Evolutionary conservation across 2,888 invertebrate genomes (phyloP).

Genomic region (Clistopyga incitator): DNA sequence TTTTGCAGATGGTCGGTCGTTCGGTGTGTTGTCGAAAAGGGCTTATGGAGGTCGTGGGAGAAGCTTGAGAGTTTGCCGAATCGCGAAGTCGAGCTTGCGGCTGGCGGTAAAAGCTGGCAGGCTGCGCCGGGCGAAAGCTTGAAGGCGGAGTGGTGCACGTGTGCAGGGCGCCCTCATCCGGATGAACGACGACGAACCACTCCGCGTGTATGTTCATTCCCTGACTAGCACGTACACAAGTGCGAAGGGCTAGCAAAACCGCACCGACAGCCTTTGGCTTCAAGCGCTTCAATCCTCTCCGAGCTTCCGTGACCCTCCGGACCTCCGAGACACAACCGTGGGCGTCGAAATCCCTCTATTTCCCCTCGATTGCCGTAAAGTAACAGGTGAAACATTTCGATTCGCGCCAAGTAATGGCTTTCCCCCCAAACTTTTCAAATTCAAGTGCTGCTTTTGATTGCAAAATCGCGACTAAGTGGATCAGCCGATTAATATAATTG

Average conservation of each 20-base stretch:
- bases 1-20: constrained; percentile 20
- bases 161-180: constrained; percentile 12
- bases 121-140: constrained; percentile 23
- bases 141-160: constrained; percentile 3
- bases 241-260: constrained; percentile 15
- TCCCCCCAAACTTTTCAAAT: background rate
- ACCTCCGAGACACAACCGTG: constrained; percentile 4
- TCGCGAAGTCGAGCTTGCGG: constrained; percentile 35
- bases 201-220: constrained; percentile 17
- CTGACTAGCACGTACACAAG: constrained; percentile 17
- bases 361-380: constrained; percentile 17
- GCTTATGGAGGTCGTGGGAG: constrained; percentile 16
- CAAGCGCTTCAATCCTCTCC: constrained; percentile 15
- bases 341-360: constrained; percentile 29
- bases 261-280: constrained; percentile 12
- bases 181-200: background rate
- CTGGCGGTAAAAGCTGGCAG: constrained; percentile 36
- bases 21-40: constrained; percentile 10
- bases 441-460: background rate
- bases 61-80: background rate
- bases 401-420: constrained; percentile 11
- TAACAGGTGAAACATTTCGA: constrained; percentile 46
- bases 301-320: constrained; percentile 33
- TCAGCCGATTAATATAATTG: background rate
- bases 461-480: background rate